These are phyloP conservation scores for Silurus lanzhouensis DNA, from an alignment of 2,797 vertebrate species.

Conservation along the genomic window DNA sequence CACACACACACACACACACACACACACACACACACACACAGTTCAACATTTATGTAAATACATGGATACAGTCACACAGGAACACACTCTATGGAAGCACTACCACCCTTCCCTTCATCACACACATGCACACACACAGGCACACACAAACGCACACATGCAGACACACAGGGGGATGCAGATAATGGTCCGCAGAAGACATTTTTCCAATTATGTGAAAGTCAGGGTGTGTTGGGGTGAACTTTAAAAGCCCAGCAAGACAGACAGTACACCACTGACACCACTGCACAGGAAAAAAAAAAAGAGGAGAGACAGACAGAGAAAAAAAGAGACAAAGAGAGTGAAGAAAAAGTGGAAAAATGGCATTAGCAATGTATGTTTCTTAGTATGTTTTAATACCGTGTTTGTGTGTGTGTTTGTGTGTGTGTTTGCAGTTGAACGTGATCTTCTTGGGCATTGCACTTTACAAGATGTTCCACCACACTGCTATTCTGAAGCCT, in stretches of 20 bases:
- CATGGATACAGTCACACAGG: neutral
- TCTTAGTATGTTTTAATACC: neutral
- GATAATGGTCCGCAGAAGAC: constrained; percentile 58
- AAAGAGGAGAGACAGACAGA: neutral
- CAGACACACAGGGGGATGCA: constrained; percentile 40
- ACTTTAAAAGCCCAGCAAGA: constrained; percentile 50
- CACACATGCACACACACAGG: neutral
- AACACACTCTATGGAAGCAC: too few species aligned
- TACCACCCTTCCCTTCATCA: neutral
- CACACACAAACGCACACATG: constrained; percentile 4
- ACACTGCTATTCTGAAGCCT: constrained; percentile 97
- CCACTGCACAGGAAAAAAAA: constrained; percentile 27
- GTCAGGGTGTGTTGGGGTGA: constrained; percentile 58
- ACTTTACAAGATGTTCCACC: constrained; percentile 99
- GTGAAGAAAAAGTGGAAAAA: neutral
- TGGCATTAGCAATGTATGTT: neutral
- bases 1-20: constrained; percentile 28
- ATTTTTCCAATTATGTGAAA: constrained; percentile 72
- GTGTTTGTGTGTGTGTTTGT: constrained; percentile 28
- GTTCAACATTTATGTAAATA: neutral
- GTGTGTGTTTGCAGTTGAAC: constrained; percentile 83
- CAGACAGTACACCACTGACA: constrained; percentile 40
- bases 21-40: constrained; percentile 32
- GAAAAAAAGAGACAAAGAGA: constrained; percentile 6
- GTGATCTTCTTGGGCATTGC: constrained; percentile 99